Percentiles rank a stretch among this genome's conserved stretches.
These are phyloP conservation scores for Tychaedon coryphoeus DNA, from an alignment of 2,113 vertebrate genomes.

Conservation along the genomic window DNA sequence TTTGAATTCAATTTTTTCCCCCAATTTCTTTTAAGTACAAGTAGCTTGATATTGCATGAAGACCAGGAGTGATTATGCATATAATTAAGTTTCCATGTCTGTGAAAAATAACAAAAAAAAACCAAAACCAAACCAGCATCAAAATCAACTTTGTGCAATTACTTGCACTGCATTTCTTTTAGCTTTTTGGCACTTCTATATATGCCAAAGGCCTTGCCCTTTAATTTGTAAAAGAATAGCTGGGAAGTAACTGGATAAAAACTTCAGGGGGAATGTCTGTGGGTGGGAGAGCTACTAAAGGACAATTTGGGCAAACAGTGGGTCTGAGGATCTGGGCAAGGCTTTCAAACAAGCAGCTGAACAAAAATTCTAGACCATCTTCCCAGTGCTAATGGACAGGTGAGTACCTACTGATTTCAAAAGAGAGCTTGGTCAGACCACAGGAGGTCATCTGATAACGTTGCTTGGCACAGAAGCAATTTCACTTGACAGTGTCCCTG, in stretches of 20 bases:
- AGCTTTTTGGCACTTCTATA: background rate
- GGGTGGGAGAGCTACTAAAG: background rate
- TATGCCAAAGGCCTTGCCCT: background rate
- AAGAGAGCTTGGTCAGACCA: background rate
- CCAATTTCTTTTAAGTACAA: background rate
- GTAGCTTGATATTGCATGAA: background rate
- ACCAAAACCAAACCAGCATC: too few relatives aligned
- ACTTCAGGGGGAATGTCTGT: background rate
- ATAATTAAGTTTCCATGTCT: background rate
- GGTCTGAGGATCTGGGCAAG: background rate
- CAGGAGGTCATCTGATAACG: background rate
- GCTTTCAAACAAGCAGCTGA: background rate
- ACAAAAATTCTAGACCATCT: background rate
- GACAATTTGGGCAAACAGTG: background rate
- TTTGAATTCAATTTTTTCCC: background rate
- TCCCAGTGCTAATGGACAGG: background rate
- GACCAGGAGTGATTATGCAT: background rate
- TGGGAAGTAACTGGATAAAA: background rate
- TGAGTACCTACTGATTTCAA: background rate
- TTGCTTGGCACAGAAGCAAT: background rate
- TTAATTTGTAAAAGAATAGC: background rate
- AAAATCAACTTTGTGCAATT: background rate
- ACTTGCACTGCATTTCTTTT: background rate
- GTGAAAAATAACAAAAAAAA: background rate
- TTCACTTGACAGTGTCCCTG: background rate